phyloP scores from a whole-genome alignment of 2,888 invertebrate genomes.

The Microchrysa polita region DNA sequence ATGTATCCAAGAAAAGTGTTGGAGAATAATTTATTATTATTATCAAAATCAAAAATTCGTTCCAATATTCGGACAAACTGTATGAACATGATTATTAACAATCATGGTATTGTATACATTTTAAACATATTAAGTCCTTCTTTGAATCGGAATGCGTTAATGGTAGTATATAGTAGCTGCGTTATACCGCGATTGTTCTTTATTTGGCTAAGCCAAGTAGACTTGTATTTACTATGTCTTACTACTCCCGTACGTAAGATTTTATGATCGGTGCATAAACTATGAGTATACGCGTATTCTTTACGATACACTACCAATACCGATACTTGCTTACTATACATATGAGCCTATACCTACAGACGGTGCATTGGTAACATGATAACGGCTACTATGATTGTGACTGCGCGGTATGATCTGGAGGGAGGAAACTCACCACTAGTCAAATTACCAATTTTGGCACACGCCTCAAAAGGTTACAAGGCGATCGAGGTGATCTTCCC shows the following conservation, averaged over 20 bases:
- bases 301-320: not conserved
- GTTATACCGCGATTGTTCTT: slow-evolving; percentile 51
- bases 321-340: not conserved
- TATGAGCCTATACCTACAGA: not conserved
- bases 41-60: too few relatives aligned
- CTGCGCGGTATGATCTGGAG: slow-evolving; percentile 27
- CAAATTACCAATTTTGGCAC: slow-evolving; percentile 53
- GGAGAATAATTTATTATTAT: too few relatives aligned
- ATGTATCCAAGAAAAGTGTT: too few relatives aligned
- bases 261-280: not conserved
- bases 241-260: not conserved
- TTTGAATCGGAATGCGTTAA: slow-evolving; percentile 24
- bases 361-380: slow-evolving; percentile 8
- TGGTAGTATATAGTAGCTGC: slow-evolving; percentile 15
- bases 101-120: slow-evolving; percentile 17
- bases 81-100: slow-evolving; percentile 27
- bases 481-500: slow-evolving; percentile 41
- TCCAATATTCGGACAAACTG: too few relatives aligned
- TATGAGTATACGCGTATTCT: not conserved
- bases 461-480: slow-evolving; percentile 52
- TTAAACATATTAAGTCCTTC: slow-evolving; percentile 20
- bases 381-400: slow-evolving; percentile 22
- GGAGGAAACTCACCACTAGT: slow-evolving; percentile 47
- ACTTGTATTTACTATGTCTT: slow-evolving; percentile 29
- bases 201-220: slow-evolving; percentile 52